Evolutionary conservation across 2,113 vertebrate genomes (phyloP), one percentile per base, ranked within the genome.

Genomic region (Microtus oregoni): DNA sequence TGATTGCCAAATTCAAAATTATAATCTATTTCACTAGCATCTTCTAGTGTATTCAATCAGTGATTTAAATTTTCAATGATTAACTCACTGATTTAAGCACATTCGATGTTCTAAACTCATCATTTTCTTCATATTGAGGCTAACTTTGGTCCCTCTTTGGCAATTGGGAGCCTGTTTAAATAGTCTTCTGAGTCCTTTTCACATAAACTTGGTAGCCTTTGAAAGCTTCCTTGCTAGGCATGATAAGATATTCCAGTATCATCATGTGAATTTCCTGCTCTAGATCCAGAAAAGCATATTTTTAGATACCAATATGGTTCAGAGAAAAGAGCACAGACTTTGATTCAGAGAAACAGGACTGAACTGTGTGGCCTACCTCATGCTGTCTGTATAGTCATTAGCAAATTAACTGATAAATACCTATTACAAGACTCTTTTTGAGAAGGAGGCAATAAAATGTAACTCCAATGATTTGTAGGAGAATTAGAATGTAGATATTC

Each of bases 301-400:
- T 96, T 82, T 81, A 95, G 52, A 67, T 67, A 82, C 41, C 38
- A 77, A 30, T 28, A 87, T 55, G 30, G 32, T 93, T 68, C 12
- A 86, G 32, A 93, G 47, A 89, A 97, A 95, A 94, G 58, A 92
- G 7, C 28, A 81, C 63, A 90, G 61, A 78, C 28, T 91, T 96
- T 8, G 68, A 88, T 3, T 93, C 7, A 79, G 52, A 78, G 50
- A 63, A 35, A 68, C 11, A 58, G 28, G 32, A 10, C 50, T 86
- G 68, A 97, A 38, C 77, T 32, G 47, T 95, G 89, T 58, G 32
- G 14, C 17, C 24, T 81, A 70, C 7, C 6, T 89, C 38, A 72
- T 50, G 76, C 35, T 94, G 50, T 24, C 15, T 92, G 9, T 87
- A 8, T 87, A 68, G 35, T 26, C 52, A 47, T 72, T 50, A 32